phyloP scores from a whole-genome alignment of 2,888 invertebrate genomes.

The Mellilla xanthometata region DNA sequence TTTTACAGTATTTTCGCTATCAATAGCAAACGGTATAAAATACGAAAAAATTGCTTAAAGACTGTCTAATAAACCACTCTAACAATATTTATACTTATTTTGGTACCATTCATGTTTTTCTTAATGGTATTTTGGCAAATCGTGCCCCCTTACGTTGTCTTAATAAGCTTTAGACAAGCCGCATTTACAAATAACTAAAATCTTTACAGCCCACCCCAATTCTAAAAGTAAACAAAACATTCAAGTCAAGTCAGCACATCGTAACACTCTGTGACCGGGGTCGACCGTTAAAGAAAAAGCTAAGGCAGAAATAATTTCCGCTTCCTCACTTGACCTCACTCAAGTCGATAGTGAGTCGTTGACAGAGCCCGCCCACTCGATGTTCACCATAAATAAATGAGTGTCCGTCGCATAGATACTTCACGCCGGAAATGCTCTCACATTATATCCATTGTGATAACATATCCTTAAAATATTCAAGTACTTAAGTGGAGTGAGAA shows the following conservation, averaged over 20 bases:
- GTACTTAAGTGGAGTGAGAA: too few relatives aligned
- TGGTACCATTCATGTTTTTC: too few relatives aligned
- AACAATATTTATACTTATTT: too few relatives aligned
- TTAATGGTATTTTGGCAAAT: too few relatives aligned
- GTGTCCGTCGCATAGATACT: conserved; percentile 44
- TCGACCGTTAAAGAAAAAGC: conserved; percentile 34
- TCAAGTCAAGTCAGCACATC: conserved; percentile 7
- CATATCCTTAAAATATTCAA: conserved; percentile 1
- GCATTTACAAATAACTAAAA: not conserved
- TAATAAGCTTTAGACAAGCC: too few relatives aligned
- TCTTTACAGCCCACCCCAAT: not conserved
- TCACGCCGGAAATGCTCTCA: conserved; percentile 23
- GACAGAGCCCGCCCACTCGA: conserved; percentile 39
- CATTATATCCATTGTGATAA: conserved; percentile 11
- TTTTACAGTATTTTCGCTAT: too few relatives aligned
- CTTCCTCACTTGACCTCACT: conserved; percentile 51
- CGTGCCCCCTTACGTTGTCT: too few relatives aligned
- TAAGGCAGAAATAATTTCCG: conserved; percentile 43
- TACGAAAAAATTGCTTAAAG: too few relatives aligned
- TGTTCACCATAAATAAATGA: conserved; percentile 52
- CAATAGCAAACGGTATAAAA: too few relatives aligned
- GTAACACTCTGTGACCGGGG: conserved; percentile 7
- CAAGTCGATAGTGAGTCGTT: conserved; percentile 44
- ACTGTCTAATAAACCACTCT: too few relatives aligned
- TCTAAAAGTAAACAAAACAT: conserved; percentile 9